Base-by-base conservation (phyloP, 2,888 invertebrate genomes). In the Andrena marginata region DNA sequence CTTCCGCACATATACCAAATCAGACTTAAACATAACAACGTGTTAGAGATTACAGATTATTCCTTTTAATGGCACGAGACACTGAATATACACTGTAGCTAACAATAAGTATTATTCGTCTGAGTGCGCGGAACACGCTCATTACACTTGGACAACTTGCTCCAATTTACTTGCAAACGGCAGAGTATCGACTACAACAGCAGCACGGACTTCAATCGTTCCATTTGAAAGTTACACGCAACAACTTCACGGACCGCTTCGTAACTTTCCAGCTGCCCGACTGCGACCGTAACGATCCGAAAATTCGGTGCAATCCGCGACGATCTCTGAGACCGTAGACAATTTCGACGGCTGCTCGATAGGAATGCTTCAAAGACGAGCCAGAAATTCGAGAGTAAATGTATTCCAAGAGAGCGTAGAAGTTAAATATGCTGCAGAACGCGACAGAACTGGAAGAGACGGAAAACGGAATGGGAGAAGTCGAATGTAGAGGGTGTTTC, bases 211-310 rank as follows among this genome's bases (percentile, higher is more conserved):
- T 54, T 23, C n/a, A 23, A 54, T 23, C 54, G 23, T 54, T 20
- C 20, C 20, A 20, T 23, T n/a, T 23, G 69, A 63, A 42, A 76
- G 69, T 70, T 76, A 31, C 54, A 51, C 54, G 65, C 67, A 35
- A 70, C 64, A 64, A 49, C 64, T 54, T 10, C 56, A 33, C 54
- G 62, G 60, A 59, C 69, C 54, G 69, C 23, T 60, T 51, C 60
- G 59, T 54, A 75, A 72, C 77, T 77, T 72, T 64, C 77, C 59
- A 56, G 54, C 54, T 54, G 33, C 35, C 23, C 42, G 62, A 35
- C 29, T 63, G 56, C 31, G 7, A 70, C 56, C 20, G 65, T 76
- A 63, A 76, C 76, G 42, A 77, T 63, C 64, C 54, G 54, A 54
- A 54, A 54, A 54, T 54, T 54, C 54, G 20, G 54, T 64, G 26